Evolutionary conservation across 2,113 vertebrate species (phyloP).

Genomic region (Myiopsitta monachus): DNA sequence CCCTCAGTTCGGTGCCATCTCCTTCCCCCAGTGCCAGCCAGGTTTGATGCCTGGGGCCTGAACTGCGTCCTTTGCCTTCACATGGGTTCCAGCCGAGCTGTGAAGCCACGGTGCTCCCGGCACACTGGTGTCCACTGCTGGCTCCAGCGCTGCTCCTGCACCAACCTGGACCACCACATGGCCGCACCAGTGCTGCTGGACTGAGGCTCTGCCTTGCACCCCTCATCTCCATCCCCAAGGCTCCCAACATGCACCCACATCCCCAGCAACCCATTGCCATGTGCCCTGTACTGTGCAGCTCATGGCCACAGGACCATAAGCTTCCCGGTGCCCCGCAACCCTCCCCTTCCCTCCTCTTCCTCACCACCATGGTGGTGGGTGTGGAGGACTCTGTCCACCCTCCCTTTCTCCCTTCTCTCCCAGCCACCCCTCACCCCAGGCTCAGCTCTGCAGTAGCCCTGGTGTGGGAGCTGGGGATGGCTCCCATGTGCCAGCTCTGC

Average conservation of each 20-base stretch:
- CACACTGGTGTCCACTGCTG: neutral
- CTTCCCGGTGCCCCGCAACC: rapidly evolving
- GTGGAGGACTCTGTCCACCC: neutral
- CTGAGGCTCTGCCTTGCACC: neutral
- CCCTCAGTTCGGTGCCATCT: neutral
- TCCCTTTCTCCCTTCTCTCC: neutral
- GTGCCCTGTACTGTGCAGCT: rapidly evolving
- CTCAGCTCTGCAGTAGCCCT: neutral
- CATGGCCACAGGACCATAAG: rapidly evolving
- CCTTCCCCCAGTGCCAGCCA: rapidly evolving
- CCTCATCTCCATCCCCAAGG: neutral
- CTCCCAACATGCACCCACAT: neutral
- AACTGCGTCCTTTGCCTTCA: neutral
- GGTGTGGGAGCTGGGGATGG: neutral
- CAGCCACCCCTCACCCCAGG: neutral
- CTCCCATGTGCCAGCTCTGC: neutral
- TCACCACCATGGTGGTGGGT: neutral
- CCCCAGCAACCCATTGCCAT: neutral
- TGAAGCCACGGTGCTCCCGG: rapidly evolving
- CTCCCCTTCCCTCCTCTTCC: neutral
- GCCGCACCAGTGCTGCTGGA: neutral
- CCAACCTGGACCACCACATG: rapidly evolving
- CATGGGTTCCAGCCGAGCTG: rapidly evolving
- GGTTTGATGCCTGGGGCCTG: neutral
- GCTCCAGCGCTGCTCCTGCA: neutral